Evolutionary conservation across 2,888 invertebrate genomes (phyloP).

Genomic region (Cabera pusaria): DNA sequence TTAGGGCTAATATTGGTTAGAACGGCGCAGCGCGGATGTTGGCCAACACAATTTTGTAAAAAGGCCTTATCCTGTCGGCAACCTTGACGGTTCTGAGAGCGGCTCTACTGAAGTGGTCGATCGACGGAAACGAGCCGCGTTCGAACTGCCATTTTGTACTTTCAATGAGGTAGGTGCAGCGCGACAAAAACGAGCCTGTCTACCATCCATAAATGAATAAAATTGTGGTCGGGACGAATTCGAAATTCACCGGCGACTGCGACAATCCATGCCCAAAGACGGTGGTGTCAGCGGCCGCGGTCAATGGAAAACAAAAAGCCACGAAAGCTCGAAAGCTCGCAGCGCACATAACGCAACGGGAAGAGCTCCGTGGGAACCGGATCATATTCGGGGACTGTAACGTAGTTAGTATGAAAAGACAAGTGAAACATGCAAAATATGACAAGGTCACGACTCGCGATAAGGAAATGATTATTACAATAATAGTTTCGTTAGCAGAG

Average conservation of each 20-base stretch:
- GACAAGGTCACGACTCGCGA: too few relatives aligned
- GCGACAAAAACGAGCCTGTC: conserved; percentile 22
- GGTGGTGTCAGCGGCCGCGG: conserved; percentile 29
- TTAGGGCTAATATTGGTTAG: conserved; percentile 23
- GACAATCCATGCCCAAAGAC: conserved; percentile 37
- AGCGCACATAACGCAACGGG: conserved; percentile 18
- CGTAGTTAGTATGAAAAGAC: too few relatives aligned
- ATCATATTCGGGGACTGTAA: too few relatives aligned
- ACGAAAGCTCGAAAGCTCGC: conserved; percentile 41
- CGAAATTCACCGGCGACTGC: conserved; percentile 22
- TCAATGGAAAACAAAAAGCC: conserved; percentile 39
- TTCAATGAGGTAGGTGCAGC: conserved; percentile 14
- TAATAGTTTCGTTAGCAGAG: too few relatives aligned
- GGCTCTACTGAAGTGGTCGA: conserved; percentile 13
- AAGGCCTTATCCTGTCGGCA: conserved; percentile 23
- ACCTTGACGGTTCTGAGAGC: conserved; percentile 18
- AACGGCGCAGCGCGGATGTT: conserved; percentile 26
- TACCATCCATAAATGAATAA: conserved; percentile 8
- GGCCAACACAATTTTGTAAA: conserved; percentile 9
- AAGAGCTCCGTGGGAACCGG: conserved; percentile 25
- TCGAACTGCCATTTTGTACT: conserved; percentile 8
- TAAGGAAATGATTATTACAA: too few relatives aligned
- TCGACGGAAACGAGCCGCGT: conserved; percentile 12
- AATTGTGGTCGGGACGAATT: conserved; percentile 16
- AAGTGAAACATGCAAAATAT: too few relatives aligned